Conservation (phyloP, 2,797 vertebrate species). For the Podarcis siculus region DNA sequence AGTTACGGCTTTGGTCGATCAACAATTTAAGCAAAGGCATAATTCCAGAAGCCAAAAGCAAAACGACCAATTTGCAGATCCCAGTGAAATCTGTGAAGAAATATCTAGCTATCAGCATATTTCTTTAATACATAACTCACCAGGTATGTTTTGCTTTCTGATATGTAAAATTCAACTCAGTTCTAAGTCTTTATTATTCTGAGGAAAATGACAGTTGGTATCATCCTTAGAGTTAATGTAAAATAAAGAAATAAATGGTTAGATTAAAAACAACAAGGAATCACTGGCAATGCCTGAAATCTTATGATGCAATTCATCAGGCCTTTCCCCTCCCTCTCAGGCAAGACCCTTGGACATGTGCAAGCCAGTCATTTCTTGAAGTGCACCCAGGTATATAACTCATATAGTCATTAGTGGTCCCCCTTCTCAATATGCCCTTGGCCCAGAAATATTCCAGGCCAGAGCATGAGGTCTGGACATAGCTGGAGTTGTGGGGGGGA, state of each 20-base stretch:
- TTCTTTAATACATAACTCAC: slow-evolving; percentile 33
- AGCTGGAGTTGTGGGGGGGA: neutral
- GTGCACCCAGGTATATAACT: neutral
- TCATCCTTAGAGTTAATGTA: neutral
- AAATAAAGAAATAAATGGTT: neutral
- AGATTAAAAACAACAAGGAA: neutral
- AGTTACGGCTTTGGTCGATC: slow-evolving; percentile 31
- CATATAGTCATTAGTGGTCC: neutral
- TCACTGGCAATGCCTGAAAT: neutral
- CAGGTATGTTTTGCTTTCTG: slow-evolving; percentile 49
- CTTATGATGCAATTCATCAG: neutral
- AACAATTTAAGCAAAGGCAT: slow-evolving; percentile 39
- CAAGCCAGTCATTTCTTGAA: neutral
- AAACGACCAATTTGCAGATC: slow-evolving; percentile 47
- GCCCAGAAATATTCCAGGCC: neutral
- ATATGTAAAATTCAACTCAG: neutral
- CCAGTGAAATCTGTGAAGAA: slow-evolving; percentile 36
- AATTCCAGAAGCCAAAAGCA: slow-evolving; percentile 18
- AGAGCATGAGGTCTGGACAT: too few species aligned
- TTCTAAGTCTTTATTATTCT: neutral
- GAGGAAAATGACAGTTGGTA: neutral
- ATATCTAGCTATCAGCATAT: slow-evolving; percentile 34
- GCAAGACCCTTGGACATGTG: too few species aligned
- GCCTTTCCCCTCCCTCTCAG: neutral
- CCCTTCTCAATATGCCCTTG: neutral